Evolutionary conservation across 2,888 invertebrate genomes (phyloP).

Genomic region (Parnassius smintheus): DNA sequence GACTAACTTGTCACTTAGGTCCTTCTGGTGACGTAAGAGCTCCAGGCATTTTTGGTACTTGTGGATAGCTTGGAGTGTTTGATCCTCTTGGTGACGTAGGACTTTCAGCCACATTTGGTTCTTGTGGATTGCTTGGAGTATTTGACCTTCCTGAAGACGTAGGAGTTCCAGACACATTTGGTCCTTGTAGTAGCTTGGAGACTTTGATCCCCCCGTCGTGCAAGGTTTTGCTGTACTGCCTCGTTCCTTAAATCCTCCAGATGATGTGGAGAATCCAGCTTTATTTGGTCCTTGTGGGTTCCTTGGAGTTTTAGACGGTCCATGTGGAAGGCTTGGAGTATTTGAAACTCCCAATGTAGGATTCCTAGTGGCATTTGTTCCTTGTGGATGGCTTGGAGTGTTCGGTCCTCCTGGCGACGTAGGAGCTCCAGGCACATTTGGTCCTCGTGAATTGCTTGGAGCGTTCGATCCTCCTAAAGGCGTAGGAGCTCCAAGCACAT

Average conservation of each 20-base stretch:
- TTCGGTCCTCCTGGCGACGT: not conserved
- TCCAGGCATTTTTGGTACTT: not conserved
- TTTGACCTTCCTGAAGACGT: not conserved
- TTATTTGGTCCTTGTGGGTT: no score
- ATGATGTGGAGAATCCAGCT: no score
- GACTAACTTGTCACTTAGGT: not conserved
- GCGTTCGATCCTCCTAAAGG: no score
- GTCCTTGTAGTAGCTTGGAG: not conserved
- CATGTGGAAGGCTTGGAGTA: not conserved
- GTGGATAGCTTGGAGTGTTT: not conserved
- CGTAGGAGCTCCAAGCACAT: not conserved
- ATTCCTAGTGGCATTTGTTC: no score
- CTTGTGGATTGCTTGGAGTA: not conserved
- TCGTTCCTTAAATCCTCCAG: no score
- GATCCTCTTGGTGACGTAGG: not conserved
- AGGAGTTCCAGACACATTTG: not conserved
- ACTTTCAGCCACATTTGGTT: not conserved
- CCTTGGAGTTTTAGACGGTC: not conserved
- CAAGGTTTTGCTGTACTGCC: no score
- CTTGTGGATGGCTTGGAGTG: not conserved
- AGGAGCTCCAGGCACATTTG: not conserved
- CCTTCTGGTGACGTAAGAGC: not conserved
- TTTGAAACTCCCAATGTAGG: no score
- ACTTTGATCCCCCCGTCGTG: not conserved
- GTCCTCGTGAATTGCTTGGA: not conserved